Base-by-base conservation (phyloP, 2,113 vertebrate species). In the Catagonus wagneri region DNA sequence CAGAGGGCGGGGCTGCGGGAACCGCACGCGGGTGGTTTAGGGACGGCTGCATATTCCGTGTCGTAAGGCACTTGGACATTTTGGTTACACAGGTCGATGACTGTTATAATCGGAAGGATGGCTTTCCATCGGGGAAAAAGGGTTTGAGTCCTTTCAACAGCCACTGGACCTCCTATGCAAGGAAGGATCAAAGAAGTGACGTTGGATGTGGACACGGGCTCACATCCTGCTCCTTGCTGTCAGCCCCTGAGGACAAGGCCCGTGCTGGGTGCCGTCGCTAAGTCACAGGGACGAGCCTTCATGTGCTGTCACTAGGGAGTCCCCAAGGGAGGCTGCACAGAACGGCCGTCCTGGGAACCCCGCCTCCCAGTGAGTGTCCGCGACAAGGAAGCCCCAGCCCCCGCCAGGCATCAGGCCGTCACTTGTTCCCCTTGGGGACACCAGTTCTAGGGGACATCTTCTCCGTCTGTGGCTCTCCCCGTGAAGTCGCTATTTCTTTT, bases 1-100 rank as follows among this genome's bases (percentile, higher is more conserved):
- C 20, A 10, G 39, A 52, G 9, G 10, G 69, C 23, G 0, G 6
- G 16, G 27, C 16, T 1, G 12, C 3, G 5, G 4, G 29, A 8
- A 2, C 3, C 20, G 27, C 72, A 7, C 1, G 19, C 1, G 1
- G 1, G 25, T 8, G 2, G 14, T 3, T 36, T 3, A 27, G 66
- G 66, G 29, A 75, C 6, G 6, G 29, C 0, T 6, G 3, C 0
- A 23, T 3, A 0, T 1, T 27, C 0, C 0, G 0, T 7, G 25
- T 27, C 36, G 44, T 17, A 80, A 32, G 79, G 32, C 29, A 2
- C 4, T 0, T 1, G 1, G 63, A 6, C 11, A 12, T 44, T 84
- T 80, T 69, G 32, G 39, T 61, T 39, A 8, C 32, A 36, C 10
- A 17, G 29, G 4, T 25, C n/a, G n/a, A 6, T 23, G 15, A 58